phyloP scores from a whole-genome alignment of 2,113 vertebrate species.

The Sorex fumeus region DNA sequence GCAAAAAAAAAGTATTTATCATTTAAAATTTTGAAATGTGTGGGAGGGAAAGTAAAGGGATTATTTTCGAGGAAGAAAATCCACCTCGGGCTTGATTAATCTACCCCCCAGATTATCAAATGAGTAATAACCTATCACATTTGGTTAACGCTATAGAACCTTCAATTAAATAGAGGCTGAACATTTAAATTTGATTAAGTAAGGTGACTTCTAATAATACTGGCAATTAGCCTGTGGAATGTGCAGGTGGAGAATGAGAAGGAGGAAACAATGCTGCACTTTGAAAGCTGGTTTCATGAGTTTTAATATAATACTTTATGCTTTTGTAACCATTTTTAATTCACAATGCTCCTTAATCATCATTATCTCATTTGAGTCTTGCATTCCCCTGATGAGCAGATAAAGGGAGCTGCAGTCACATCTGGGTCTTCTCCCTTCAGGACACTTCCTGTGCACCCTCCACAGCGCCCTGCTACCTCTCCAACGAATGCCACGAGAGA shows the following conservation, averaged over 20 bases:
- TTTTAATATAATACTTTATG: slow-evolving; percentile 69
- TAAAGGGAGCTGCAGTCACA: slow-evolving; percentile 3
- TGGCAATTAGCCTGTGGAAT: slow-evolving; percentile 77
- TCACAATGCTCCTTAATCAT: slow-evolving; percentile 37
- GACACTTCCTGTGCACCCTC: neutral
- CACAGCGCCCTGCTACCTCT: neutral
- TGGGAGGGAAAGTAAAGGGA: slow-evolving; percentile 18
- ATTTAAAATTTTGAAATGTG: slow-evolving; percentile 43
- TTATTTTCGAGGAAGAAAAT: slow-evolving; percentile 66
- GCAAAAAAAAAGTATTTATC: slow-evolving; percentile 27
- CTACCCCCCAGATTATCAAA: slow-evolving; percentile 58
- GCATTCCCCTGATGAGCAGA: neutral
- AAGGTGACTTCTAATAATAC: slow-evolving; percentile 72
- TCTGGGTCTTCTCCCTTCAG: slow-evolving; percentile 10
- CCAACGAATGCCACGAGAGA: neutral
- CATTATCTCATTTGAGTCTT: slow-evolving; percentile 23
- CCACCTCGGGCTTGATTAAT: slow-evolving; percentile 56
- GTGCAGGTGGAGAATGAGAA: slow-evolving; percentile 77
- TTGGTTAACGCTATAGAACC: slow-evolving; percentile 49
- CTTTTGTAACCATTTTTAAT: neutral
- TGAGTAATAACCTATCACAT: slow-evolving; percentile 65
- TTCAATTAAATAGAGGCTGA: slow-evolving; percentile 73
- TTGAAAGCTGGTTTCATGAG: slow-evolving; percentile 81
- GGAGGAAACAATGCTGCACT: slow-evolving; percentile 65
- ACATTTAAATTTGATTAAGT: slow-evolving; percentile 75